A percentile compares a stretch with the other conserved stretches of the same genome.
These are phyloP conservation scores for Drosophila atripex DNA, from an alignment of 2,888 invertebrate species.

Conservation along the genomic window DNA sequence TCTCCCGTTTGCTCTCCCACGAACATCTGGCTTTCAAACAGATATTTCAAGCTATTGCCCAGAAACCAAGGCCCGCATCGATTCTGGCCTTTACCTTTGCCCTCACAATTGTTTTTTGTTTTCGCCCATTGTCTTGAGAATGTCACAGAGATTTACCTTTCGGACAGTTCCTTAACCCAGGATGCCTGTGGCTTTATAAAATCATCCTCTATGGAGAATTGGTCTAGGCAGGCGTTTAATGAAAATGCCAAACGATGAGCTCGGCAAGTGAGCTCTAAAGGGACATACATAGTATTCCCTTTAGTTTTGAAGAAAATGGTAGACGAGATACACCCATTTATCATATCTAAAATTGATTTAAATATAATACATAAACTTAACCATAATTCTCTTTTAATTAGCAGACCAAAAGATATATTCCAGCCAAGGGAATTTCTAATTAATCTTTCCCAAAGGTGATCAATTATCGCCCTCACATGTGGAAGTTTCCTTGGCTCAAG, in stretches of 20 bases:
- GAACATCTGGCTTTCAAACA: slow-evolving; percentile 31
- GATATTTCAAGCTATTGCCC: too few relatives aligned
- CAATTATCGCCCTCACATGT: slow-evolving; percentile 11
- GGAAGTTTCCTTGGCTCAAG: background rate
- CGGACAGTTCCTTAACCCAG: slow-evolving; percentile 48
- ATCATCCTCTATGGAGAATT: slow-evolving; percentile 52
- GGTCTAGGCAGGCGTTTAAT: slow-evolving; percentile 61
- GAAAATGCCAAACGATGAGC: slow-evolving; percentile 65
- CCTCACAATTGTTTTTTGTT: slow-evolving; percentile 58
- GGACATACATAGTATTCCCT: background rate
- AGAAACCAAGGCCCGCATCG: slow-evolving; percentile 29
- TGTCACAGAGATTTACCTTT: slow-evolving; percentile 46
- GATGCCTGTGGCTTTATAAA: slow-evolving; percentile 31
- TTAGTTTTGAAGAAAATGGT: too few relatives aligned
- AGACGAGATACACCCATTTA: background rate
- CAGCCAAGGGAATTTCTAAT: background rate
- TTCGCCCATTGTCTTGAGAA: slow-evolving; percentile 46
- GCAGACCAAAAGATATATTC: background rate
- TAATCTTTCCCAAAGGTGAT: slow-evolving; percentile 21
- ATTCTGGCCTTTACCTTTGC: slow-evolving; percentile 43
- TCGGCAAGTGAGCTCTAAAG: slow-evolving; percentile 27
- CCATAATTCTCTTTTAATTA: background rate
- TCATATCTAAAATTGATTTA: background rate
- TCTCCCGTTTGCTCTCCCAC: slow-evolving; percentile 33
- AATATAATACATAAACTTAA: background rate